phyloP scores from a whole-genome alignment of 1,140 invertebrate genomes.

The Hycleus phaleratus region DNA sequence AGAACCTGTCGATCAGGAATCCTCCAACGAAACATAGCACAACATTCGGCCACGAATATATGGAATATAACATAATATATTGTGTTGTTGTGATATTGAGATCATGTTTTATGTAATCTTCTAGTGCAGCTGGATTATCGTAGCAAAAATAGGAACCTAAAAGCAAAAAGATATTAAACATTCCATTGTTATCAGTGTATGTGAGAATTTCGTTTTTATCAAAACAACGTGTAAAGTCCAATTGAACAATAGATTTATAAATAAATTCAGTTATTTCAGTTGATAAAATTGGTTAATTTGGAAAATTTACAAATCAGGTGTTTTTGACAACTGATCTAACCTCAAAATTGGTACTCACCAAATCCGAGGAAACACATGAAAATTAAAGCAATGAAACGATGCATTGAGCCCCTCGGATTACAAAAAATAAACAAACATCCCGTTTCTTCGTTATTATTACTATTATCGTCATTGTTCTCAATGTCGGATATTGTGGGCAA shows the following conservation, averaged over 20 bases:
- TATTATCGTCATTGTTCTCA: too few species aligned
- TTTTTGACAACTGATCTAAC: conserved; percentile 5
- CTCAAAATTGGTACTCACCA: conserved; percentile 48
- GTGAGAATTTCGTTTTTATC: not conserved
- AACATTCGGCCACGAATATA: conserved; percentile 98
- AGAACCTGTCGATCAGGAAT: conserved; percentile 81
- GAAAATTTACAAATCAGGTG: conserved; percentile 3
- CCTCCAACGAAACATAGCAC: conserved; percentile 93
- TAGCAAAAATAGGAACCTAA: conserved; percentile 97
- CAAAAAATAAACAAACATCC: conserved; percentile 38
- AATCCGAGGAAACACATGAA: conserved; percentile 85
- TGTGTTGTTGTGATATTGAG: conserved; percentile 71
- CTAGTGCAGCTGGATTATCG: conserved; percentile 89
- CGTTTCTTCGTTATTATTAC: conserved; percentile 2
- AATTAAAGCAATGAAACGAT: conserved; percentile 63
- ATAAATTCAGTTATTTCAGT: not conserved
- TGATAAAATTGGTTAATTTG: not conserved
- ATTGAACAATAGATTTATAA: not conserved
- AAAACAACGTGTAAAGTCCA: not conserved
- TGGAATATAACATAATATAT: conserved; percentile 85
- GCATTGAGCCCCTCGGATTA: conserved; percentile 47
- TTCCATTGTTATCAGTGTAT: not conserved
- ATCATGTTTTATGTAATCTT: conserved; percentile 79
- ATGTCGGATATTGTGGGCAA: not conserved
- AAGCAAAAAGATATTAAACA: conserved; percentile 36